Evolutionary conservation across 2,113 vertebrate species (phyloP).

Genomic region (Anser brachyrhynchus): DNA sequence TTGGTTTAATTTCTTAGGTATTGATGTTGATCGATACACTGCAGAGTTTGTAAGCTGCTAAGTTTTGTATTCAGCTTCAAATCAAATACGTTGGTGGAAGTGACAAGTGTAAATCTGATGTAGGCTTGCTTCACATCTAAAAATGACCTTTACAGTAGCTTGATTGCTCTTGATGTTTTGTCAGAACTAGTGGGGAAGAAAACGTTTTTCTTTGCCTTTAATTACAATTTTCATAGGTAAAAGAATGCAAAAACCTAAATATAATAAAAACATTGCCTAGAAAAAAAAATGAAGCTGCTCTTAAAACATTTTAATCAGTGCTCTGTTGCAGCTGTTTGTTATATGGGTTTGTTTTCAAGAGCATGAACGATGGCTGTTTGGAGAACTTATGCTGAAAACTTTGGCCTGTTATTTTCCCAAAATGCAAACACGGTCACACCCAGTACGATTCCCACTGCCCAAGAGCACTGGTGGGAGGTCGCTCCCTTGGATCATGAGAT

Average conservation of each 20-base stretch:
- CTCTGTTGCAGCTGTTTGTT: neutral
- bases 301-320: neutral
- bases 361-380: neutral
- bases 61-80: neutral
- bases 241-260: neutral
- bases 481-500: neutral
- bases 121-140: neutral
- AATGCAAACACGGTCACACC: neutral
- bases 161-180: conserved; percentile 1
- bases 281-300: neutral
- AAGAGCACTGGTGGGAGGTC: neutral
- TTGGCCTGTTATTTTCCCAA: neutral
- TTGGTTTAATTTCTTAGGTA: neutral
- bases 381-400: neutral
- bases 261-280: neutral
- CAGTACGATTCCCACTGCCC: neutral
- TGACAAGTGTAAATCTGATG: neutral
- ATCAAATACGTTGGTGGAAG: neutral
- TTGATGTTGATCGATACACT: neutral
- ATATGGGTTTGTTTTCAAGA: neutral
- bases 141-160: conserved; percentile 10
- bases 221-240: neutral
- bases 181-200: neutral
- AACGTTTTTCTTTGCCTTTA: neutral
- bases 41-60: neutral